Base-by-base conservation (phyloP, 2,888 invertebrate genomes). In the Lampropteryx suffumata region DNA sequence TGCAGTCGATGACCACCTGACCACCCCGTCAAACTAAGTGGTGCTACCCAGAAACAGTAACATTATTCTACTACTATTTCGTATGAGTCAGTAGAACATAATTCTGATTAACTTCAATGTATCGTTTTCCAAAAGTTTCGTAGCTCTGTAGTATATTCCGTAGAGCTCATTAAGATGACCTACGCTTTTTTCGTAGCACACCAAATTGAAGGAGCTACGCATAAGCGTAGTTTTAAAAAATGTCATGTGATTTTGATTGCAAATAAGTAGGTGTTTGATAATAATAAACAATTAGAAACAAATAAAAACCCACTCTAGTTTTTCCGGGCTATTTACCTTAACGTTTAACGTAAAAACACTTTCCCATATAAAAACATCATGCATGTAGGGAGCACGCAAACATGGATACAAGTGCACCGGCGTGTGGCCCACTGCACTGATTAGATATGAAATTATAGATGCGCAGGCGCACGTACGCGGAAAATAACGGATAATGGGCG, bases 1-100 rank as follows among this genome's bases (percentile, higher is more conserved):
- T 77, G 76, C 79, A 80, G 40, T 73, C 75, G 71, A 69, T 76
- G 73, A 73, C 79, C 82, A 83, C 82, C 83, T 82, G 84, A 76
- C 78, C 76, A 76, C 80, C 82, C 78, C 64, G 71, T 69, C 71
- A 60, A 70, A 70, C 73, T 84, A 84, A 86, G 85, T 82, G 76
- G 76, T 72, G 71, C 70, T 70, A 70, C 70, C 73, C 64, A 61
- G 67, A 68, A 52, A 27, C 63, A 64, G 43, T 57, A 52, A 62
- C 60, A 58, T 61, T 64, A 59, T 57, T 43, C 50, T 59, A 35
- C 29, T 37, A 33, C 14, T 27, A 27, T 30, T 45, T n/a, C n/a
- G n/a, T n/a, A n/a, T n/a, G n/a, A n/a, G n/a, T n/a, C n/a, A n/a
- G n/a, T n/a, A n/a, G n/a, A 21, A 21, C 21, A 21, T 21, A 6